These are phyloP conservation scores for Prunella strophiata DNA, from an alignment of 2,797 vertebrate species.

Conservation along the genomic window DNA sequence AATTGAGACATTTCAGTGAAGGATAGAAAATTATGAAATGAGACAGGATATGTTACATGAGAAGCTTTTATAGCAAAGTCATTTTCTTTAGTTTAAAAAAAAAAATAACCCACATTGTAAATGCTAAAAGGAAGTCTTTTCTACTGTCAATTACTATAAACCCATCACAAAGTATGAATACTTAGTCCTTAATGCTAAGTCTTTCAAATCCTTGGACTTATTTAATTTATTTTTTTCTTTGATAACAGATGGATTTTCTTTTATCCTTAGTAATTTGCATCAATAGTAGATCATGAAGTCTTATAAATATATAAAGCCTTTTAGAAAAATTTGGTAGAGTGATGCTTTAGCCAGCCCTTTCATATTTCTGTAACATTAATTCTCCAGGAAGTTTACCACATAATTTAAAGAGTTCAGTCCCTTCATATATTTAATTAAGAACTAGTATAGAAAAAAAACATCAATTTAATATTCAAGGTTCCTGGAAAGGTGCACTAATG, in stretches of 20 bases:
- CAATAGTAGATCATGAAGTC: constrained; percentile 66
- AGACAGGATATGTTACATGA: not conserved
- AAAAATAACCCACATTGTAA: not conserved
- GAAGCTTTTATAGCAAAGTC: not conserved
- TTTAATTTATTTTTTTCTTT: constrained; percentile 57
- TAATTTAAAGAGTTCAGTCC: constrained; percentile 20
- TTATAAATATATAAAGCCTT: constrained; percentile 70
- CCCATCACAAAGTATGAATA: constrained; percentile 53
- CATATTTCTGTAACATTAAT: constrained; percentile 42
- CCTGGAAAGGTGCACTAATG: constrained; percentile 13
- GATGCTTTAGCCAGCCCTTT: constrained; percentile 38
- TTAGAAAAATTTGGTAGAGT: constrained; percentile 62
- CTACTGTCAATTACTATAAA: constrained; percentile 54
- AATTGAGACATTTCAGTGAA: constrained; percentile 23
- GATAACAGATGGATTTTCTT: constrained; percentile 71
- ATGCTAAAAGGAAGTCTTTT: constrained; percentile 50
- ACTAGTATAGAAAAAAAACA: not conserved
- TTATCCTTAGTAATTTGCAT: constrained; percentile 72
- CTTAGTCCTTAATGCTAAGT: constrained; percentile 63
- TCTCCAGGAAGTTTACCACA: constrained; percentile 24
- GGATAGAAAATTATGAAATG: constrained; percentile 1
- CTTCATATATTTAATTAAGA: constrained; percentile 30
- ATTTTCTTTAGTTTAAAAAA: constrained; percentile 46
- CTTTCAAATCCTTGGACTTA: constrained; percentile 68
- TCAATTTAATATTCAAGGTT: constrained; percentile 6